phyloP scores from a whole-genome alignment of 1,140 invertebrate genomes.

The Drosophila punjabiensis region DNA sequence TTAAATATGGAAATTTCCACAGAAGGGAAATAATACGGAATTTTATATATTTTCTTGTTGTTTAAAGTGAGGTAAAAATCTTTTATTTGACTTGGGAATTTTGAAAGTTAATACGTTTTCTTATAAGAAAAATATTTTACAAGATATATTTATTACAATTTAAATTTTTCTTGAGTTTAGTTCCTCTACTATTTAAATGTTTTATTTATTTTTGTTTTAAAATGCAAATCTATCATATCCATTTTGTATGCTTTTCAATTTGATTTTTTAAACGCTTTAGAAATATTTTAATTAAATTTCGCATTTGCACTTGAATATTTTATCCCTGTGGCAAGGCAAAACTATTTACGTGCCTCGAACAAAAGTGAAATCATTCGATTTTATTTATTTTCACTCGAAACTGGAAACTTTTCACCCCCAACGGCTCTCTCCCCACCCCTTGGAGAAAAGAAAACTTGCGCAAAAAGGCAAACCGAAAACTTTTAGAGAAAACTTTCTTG shows the following conservation, averaged over 20 bases:
- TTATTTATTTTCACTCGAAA: conserved; percentile 73
- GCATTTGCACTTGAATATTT: conserved; percentile 57
- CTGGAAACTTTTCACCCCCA: conserved; percentile 52
- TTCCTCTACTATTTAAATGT: neutral
- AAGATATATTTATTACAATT: too few relatives aligned
- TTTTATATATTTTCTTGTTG: too few relatives aligned
- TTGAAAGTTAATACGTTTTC: neutral
- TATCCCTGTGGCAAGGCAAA: conserved; percentile 42
- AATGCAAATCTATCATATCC: neutral
- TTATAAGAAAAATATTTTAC: neutral
- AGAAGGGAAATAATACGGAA: neutral
- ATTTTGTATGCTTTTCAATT: neutral
- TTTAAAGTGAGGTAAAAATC: neutral
- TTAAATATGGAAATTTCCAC: neutral
- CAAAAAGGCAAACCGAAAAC: conserved; percentile 65
- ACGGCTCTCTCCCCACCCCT: too few relatives aligned
- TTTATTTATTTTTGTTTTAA: neutral
- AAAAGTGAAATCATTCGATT: conserved; percentile 73
- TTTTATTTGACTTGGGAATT: neutral
- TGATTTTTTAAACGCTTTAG: conserved; percentile 31
- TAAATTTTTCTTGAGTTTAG: too few relatives aligned
- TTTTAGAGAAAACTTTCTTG: conserved; percentile 69
- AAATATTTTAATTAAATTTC: conserved; percentile 75
- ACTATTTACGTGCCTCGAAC: conserved; percentile 60
- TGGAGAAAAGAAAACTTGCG: conserved; percentile 50